These are phyloP conservation scores for Platichthys stellatus DNA, from an alignment of 2,113 vertebrate genomes.

Conservation along the genomic window DNA sequence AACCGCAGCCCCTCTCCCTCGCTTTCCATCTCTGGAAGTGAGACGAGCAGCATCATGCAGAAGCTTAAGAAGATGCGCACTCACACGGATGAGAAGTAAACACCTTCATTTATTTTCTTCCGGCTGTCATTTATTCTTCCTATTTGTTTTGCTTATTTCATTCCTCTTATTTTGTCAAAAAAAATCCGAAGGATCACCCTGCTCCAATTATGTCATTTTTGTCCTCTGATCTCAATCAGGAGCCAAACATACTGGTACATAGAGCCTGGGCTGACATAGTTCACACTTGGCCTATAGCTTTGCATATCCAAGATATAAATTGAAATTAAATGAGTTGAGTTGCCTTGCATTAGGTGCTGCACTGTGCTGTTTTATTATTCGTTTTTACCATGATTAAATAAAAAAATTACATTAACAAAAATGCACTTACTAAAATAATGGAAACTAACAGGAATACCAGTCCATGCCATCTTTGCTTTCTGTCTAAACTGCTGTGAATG, in stretches of 20 bases:
- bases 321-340: not conserved
- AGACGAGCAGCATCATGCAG: slow-evolving; percentile 99
- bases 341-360: not conserved
- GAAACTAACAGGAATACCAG: not conserved
- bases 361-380: not conserved
- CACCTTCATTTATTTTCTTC: slow-evolving; percentile 9
- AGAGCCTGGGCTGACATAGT: not conserved
- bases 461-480: slow-evolving; percentile 6
- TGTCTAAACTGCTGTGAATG: slow-evolving; percentile 13
- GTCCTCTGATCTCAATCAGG: not conserved
- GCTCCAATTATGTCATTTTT: not conserved
- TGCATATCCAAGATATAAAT: not conserved
- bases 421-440: not conserved
- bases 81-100: slow-evolving; percentile 98
- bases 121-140: not conserved
- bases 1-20: slow-evolving; percentile 90
- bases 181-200: not conserved
- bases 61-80: slow-evolving; percentile 98
- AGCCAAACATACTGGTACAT: not conserved
- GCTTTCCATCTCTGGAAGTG: slow-evolving; percentile 92
- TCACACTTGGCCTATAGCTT: not conserved
- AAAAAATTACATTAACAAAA: not conserved
- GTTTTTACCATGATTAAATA: not conserved
- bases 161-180: not conserved
- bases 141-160: not conserved